Conservation (phyloP, 2,113 vertebrate species). For the Etheostoma cragini region DNA sequence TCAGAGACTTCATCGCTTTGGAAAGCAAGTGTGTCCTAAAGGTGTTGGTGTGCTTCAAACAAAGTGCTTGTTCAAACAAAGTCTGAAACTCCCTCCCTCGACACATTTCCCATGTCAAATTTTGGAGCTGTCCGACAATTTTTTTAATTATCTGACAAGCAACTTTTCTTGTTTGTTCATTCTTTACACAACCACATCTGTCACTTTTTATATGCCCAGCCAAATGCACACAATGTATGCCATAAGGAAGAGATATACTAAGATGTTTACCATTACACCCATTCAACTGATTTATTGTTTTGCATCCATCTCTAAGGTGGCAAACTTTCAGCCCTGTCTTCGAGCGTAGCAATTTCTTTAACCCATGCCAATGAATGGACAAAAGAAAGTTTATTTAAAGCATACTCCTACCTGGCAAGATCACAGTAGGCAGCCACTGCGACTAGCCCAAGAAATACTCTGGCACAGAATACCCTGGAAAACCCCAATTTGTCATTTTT, state of each 20-base stretch:
- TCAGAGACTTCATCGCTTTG: conserved; percentile 2
- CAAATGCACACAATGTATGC: neutral
- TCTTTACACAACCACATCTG: neutral
- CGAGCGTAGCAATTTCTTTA: neutral
- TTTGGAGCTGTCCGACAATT: neutral
- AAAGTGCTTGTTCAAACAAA: neutral
- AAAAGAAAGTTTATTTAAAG: neutral
- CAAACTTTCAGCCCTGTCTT: neutral
- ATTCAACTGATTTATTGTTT: neutral
- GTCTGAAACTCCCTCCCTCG: neutral
- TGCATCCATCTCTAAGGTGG: neutral
- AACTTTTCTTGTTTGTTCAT: neutral
- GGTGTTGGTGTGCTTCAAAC: neutral
- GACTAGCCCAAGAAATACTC: neutral
- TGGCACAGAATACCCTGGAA: neutral
- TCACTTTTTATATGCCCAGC: neutral
- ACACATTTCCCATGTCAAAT: neutral
- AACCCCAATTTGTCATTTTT: neutral
- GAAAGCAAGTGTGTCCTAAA: conserved; percentile 13
- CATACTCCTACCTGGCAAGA: neutral
- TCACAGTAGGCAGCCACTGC: neutral
- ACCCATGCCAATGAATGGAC: too few relatives aligned
- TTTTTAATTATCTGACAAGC: neutral
- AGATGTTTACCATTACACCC: neutral
- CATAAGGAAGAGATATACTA: neutral